These are phyloP conservation scores for Erebia palarica DNA, from an alignment of 2,888 invertebrate species.

Conservation along the genomic window DNA sequence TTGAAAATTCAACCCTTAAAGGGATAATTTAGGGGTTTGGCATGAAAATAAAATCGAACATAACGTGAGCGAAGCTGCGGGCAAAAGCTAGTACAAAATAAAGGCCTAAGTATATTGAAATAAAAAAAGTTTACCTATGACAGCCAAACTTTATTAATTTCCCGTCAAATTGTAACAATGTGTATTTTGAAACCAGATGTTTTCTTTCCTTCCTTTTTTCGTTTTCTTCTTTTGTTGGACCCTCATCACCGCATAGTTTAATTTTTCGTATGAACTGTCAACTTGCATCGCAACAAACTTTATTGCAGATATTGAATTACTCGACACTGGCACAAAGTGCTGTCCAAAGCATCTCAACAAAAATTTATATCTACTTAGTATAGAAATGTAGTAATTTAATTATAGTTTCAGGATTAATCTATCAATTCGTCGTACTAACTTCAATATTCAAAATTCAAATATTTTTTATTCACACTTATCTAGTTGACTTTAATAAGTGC, in stretches of 20 bases:
- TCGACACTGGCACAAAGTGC: conserved; percentile 22
- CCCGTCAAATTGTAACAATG: no score
- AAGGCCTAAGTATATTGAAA: no score
- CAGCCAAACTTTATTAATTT: no score
- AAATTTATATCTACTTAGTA: conserved; percentile 23
- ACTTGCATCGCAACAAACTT: conserved; percentile 7
- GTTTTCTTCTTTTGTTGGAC: neutral
- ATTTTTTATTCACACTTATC: no score
- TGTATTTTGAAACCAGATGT: neutral
- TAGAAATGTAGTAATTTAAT: conserved; percentile 2
- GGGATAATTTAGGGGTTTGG: no score
- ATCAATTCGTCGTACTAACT: neutral
- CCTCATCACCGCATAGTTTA: neutral
- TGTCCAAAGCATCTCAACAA: conserved; percentile 31
- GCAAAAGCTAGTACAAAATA: no score
- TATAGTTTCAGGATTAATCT: neutral
- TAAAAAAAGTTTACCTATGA: no score
- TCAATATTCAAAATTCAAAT: no score
- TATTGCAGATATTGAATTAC: conserved; percentile 23
- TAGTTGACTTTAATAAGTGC: no score
- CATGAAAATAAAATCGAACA: no score
- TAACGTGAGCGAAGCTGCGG: no score
- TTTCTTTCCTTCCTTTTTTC: neutral
- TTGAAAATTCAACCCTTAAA: no score
- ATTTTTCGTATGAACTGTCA: conserved; percentile 3